Evolutionary conservation across 2,888 invertebrate genomes (phyloP), one percentile per base, ranked within the genome.

Genomic region (Mycalesis mineus): DNA sequence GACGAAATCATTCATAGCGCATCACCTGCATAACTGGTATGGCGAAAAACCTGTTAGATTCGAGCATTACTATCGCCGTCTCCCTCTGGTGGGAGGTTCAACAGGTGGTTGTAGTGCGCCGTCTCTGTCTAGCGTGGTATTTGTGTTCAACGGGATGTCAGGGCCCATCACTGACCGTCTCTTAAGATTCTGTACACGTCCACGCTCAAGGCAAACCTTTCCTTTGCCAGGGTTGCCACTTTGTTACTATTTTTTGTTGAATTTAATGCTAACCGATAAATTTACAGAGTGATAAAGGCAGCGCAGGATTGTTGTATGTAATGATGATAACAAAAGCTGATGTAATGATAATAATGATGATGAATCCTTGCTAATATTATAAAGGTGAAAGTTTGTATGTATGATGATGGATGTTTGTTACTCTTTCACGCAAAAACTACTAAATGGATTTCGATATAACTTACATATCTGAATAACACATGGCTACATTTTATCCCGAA

Each of bases 111-210:
- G 15, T 58, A 45, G 42, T 36, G 29, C 8, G 28, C 58, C 63
- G 42, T 73, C 70, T 69, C 68, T 60, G 53, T 75, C 67, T 59
- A 37, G 36, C 65, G 40, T 63, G 67, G 72, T 67, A 73, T 73
- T 67, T 64, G 66, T 67, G 67, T 69, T 66, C 71, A 75, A 73
- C 74, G 72, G 73, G 73, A 75, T 64, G 68, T 60, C 61, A 62
- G 60, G 60, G 64, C 71, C 65, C 61, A 53, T 58, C 57, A 58
- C 58, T 58, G 61, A 61, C 61, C 61, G 44, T 58, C 63, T 67
- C 62, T 68, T 68, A 55, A 64, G 69, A 72, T 71, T 70, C 72
- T 53, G 66, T 69, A 54, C 73, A 72, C 66, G 73, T 69, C 55
- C 73, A 71, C 66, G 72, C 68, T 65, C 62, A 67, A 69, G 67